Conservation (phyloP, 1,140 invertebrate genomes). For the Triops longicaudatus region DNA sequence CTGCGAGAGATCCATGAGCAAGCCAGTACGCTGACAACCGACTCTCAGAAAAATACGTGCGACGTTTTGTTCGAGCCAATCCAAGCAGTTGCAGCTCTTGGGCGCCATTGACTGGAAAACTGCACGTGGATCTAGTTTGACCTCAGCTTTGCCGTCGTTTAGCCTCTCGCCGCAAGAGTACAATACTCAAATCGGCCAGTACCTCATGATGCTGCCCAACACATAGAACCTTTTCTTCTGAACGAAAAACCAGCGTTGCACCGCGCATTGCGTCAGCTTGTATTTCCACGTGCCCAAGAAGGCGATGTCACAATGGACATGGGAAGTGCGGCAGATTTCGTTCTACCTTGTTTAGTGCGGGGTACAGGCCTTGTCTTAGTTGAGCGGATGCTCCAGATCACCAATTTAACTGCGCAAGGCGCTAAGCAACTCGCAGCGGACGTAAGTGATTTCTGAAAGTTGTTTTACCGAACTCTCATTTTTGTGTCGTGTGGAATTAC, state of each 20-base stretch:
- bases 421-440: too few relatives aligned
- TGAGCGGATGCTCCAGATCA: too few relatives aligned
- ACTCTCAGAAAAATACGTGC: conserved; percentile 31
- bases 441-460: too few relatives aligned
- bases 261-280: conserved; percentile 56
- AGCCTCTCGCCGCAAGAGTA: conserved; percentile 88
- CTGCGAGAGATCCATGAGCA: not conserved
- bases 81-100: conserved; percentile 50
- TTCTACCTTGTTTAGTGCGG: too few relatives aligned
- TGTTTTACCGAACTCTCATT: conserved; percentile 33
- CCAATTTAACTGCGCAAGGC: too few relatives aligned
- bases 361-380: too few relatives aligned
- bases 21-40: not conserved
- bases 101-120: too few relatives aligned
- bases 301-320: conserved; percentile 30
- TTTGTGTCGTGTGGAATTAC: conserved; percentile 1
- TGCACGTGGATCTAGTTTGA: too few relatives aligned
- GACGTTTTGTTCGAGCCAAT: conserved; percentile 58
- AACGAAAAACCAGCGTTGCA: conserved; percentile 63
- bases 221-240: conserved; percentile 77
- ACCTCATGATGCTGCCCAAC: conserved; percentile 89
- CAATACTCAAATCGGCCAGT: conserved; percentile 81
- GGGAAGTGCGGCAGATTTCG: conserved; percentile 23
- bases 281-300: conserved; percentile 47
- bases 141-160: too few relatives aligned